Percentiles rank a stretch among this genome's conserved stretches.
These are phyloP conservation scores for Melolontha melolontha DNA, from an alignment of 2,888 invertebrate genomes.

Conservation along the genomic window DNA sequence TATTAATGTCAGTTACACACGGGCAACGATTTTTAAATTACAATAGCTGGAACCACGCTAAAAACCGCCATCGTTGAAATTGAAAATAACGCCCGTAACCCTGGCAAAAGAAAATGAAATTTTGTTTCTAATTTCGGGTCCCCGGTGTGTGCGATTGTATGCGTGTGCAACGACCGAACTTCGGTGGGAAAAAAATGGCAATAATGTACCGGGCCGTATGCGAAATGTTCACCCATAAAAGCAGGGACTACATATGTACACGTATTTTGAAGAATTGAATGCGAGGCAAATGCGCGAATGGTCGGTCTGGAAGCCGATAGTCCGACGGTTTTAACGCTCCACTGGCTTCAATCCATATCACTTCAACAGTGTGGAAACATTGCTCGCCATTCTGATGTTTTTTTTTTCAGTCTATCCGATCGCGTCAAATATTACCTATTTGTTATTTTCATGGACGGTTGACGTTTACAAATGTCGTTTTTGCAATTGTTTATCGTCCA, in stretches of 20 bases:
- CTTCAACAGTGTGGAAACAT: conserved; percentile 23
- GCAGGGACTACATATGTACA: background rate
- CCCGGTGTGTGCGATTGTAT: background rate
- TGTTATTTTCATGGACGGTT: conserved; percentile 4
- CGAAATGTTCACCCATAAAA: conserved; percentile 9
- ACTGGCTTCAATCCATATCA: conserved; percentile 11
- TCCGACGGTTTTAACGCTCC: conserved; percentile 24
- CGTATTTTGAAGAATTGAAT: conserved; percentile 19
- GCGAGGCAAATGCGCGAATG: conserved; percentile 9
- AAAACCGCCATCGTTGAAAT: conserved; percentile 21
- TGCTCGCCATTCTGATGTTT: conserved; percentile 5
- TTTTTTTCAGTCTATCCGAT: conserved; percentile 3
- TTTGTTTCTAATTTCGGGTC: conserved; percentile 29
- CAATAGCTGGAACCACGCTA: conserved; percentile 16
- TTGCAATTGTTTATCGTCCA: conserved; percentile 1
- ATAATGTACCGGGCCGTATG: conserved; percentile 2
- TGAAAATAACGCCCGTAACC: conserved; percentile 19
- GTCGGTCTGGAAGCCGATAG: conserved; percentile 14
- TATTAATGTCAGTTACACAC: conserved; percentile 31
- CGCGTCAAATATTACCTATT: conserved; percentile 21
- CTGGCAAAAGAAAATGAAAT: conserved; percentile 29
- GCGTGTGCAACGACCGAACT: background rate
- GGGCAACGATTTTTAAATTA: conserved; percentile 35
- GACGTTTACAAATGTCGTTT: conserved; percentile 9
- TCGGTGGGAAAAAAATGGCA: background rate